A percentile compares a stretch with the other conserved stretches of the same genome.
Evolutionary conservation across 2,888 invertebrate genomes (phyloP).

Genomic region (Coleophora deauratella): DNA sequence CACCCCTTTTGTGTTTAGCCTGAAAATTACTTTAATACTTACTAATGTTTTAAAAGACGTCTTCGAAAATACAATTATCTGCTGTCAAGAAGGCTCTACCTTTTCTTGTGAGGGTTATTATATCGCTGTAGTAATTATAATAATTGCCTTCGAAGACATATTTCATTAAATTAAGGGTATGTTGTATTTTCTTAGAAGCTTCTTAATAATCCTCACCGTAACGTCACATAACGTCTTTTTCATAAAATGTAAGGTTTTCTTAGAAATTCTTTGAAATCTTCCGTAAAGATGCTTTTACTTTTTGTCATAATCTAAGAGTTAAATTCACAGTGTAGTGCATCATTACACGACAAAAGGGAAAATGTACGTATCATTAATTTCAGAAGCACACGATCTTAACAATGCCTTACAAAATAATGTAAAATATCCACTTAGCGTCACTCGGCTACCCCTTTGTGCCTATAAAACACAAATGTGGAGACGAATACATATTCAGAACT

Average conservation of each 20-base stretch:
- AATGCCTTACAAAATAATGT: conserved; percentile 40
- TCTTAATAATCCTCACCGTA: not conserved
- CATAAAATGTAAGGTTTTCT: no score
- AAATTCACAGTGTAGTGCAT: not conserved
- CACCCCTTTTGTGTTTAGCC: conserved; percentile 25
- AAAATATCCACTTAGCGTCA: conserved; percentile 44
- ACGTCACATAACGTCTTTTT: no score
- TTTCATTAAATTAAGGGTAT: conserved; percentile 51
- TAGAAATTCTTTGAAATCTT: no score
- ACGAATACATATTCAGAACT: conserved; percentile 37
- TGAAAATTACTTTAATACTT: conserved; percentile 49
- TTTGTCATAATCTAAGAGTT: no score
- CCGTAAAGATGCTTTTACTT: no score
- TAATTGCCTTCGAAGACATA: conserved; percentile 64
- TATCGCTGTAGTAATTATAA: conserved; percentile 58
- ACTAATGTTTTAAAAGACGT: conserved; percentile 34
- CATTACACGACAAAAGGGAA: not conserved
- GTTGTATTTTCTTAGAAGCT: not conserved
- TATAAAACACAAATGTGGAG: conserved; percentile 5
- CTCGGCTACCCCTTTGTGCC: conserved; percentile 29
- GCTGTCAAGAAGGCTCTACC: conserved; percentile 45
- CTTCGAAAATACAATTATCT: conserved; percentile 62
- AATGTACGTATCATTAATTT: not conserved
- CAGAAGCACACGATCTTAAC: conserved; percentile 41
- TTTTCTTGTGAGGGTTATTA: conserved; percentile 60